Base-by-base conservation (phyloP, 1,140 invertebrate species). In the Fragariocoptes setiger region DNA sequence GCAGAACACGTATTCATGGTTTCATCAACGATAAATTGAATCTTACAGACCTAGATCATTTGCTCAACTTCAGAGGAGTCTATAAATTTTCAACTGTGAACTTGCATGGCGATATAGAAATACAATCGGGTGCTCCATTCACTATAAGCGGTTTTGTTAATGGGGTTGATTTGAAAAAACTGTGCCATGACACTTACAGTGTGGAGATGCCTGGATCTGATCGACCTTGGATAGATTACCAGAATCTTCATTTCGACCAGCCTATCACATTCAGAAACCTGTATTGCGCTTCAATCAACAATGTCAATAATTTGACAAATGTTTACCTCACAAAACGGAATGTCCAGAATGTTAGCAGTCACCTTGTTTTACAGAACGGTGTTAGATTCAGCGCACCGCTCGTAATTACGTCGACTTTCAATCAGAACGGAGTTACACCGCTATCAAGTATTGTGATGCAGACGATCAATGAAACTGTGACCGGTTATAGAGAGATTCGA, bases 1-100 rank as follows among this genome's bases (percentile, higher is more conserved):
- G 18, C 21, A 17, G 46, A 19, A 44, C 38, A 21, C 19, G 14
- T 19, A 44, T 48, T 3, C 13, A 13, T 3, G 44, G 47, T 20
- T 39, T 20, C 12, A 40, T 46, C 4, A 31, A 31, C n/a, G 42
- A 46, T 42, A 42, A 42, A 19, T 38, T 48, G 19, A 40, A 48
- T 17, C 19, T 48, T 1, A 43, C 42, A 0, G 22, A 44, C 15
- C 19, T 48, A 1, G 12, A 43, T 2, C 8, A 19, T 19, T 20
- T 37, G 19, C 15, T 39, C 19, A 41, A 25, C 31, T 31, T 2
- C 21, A 42, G 38, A 35, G 21, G 39, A 22, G 4, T 42, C 37
- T n/a, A 31, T n/a, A 8, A 31, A 8, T 31, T 31, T n/a, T 8
- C 25, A n/a, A 37, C 21, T 14, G 8, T 22, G 8, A 1, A 1